These are phyloP conservation scores for Drosophila quasianomalipes DNA, from an alignment of 2,888 invertebrate genomes.

Conservation along the genomic window DNA sequence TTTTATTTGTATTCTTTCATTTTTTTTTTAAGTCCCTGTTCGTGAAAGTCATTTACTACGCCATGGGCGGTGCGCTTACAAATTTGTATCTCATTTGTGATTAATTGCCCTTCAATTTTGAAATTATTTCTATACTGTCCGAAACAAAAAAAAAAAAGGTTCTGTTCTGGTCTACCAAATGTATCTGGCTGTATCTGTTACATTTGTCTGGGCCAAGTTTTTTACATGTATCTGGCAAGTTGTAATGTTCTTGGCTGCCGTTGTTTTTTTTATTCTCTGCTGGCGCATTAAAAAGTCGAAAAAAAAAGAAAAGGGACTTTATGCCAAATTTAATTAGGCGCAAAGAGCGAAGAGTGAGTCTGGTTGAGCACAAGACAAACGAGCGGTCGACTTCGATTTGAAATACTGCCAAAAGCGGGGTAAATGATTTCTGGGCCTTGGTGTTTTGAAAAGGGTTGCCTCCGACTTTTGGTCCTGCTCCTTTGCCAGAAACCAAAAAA, in stretches of 20 bases:
- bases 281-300: conserved; percentile 22
- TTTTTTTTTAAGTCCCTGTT: conserved; percentile 4
- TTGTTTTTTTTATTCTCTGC: conserved; percentile 23
- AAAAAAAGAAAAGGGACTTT: conserved; percentile 67
- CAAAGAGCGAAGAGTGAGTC: conserved; percentile 66
- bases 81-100: conserved; percentile 81
- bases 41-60: conserved; percentile 42
- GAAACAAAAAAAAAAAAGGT: conserved; percentile 26
- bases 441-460: conserved; percentile 71
- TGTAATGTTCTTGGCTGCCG: conserved; percentile 57
- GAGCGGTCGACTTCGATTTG: conserved; percentile 80
- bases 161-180: conserved; percentile 19
- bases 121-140: conserved; percentile 62
- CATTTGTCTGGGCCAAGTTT: conserved; percentile 73
- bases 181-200: conserved; percentile 57
- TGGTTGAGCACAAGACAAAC: conserved; percentile 67
- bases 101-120: conserved; percentile 82
- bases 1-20: conserved; percentile 15
- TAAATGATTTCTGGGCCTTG: conserved; percentile 60
- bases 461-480: conserved; percentile 51
- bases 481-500: conserved; percentile 16
- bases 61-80: conserved; percentile 58
- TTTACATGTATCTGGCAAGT: conserved; percentile 54
- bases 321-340: conserved; percentile 83
- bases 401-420: conserved; percentile 70